Base-by-base conservation (phyloP, 2,797 vertebrate genomes). In the Rhodeus uyekii region DNA sequence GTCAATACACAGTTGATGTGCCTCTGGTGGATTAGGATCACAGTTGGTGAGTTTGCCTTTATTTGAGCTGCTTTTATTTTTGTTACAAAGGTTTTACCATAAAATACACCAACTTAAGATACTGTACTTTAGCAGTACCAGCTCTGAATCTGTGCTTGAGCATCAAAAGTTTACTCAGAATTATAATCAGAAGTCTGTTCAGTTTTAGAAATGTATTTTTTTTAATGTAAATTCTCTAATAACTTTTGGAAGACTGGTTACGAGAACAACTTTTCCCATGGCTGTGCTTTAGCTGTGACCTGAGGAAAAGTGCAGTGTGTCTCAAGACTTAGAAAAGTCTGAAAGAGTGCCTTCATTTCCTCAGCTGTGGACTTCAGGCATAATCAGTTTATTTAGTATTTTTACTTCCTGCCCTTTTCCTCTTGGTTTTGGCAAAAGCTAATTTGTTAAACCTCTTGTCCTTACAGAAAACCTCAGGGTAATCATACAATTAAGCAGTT, bases 41-140 rank as follows among this genome's bases (percentile, higher is more conserved):
- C n/a, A 69, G 46, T 22, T 81, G 83, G 84, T 87, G 29, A 86
- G 83, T 55, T 81, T 58, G 7, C 19, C 63, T 75, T 34, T 32
- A 29, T 81, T 50, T 24, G 2, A 2, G 22, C 9, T 67, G n/a
- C 8, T 46, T 71, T 34, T 61, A 46, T 7, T 27, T 10, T 32
- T 16, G 2, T 68, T n/a, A n/a, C n/a, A n/a, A n/a, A n/a, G n/a
- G n/a, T n/a, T n/a, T n/a, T n/a, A n/a, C 48, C 4, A 60, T 27
- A 60, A 16, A 60, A 60, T 29, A 60, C 13, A 60, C 6, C 24
- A 24, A 22, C 8, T 24, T 58, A 58, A 58, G 8, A 16, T 63
- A 74, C 3, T 36, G 39, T 19, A 58, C 24, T n/a, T n/a, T n/a
- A n/a, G n/a, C 34, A 58, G 13, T 53, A 55, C 8, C 36, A 55